phyloP scores from a whole-genome alignment of 1,140 invertebrate species.

The Pogonomyrmex barbatus region DNA sequence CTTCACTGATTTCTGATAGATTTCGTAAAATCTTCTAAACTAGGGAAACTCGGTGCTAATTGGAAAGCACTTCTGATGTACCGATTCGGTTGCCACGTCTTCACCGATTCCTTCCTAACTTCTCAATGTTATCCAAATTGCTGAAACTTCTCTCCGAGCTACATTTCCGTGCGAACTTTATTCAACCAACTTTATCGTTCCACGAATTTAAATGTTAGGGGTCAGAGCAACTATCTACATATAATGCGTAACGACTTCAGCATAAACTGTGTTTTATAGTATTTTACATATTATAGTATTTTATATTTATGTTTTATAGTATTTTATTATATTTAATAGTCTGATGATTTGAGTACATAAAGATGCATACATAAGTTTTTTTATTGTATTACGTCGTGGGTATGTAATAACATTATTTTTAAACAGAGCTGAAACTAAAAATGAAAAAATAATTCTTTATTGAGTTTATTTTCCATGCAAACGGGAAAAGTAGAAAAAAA shows the following conservation, averaged over 20 bases:
- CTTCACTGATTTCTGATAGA: background rate
- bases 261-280: background rate
- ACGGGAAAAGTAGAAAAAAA: conserved; percentile 11
- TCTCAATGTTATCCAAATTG: conserved; percentile 54
- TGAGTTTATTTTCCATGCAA: conserved; percentile 19
- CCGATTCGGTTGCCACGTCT: conserved; percentile 41
- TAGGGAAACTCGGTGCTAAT: conserved; percentile 2
- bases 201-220: conserved; percentile 43
- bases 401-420: background rate
- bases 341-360: background rate
- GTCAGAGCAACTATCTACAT: background rate
- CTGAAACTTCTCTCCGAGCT: conserved; percentile 48
- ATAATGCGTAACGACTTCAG: background rate
- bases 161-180: conserved; percentile 50
- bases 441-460: conserved; percentile 7
- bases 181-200: conserved; percentile 25
- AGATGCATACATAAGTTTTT: background rate
- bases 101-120: conserved; percentile 45
- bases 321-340: no score
- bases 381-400: background rate
- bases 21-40: background rate
- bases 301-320: no score
- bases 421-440: background rate
- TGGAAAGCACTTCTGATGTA: conserved; percentile 46
- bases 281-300: no score